These are phyloP conservation scores for Eudemis profundana DNA, from an alignment of 2,888 invertebrate species.

Conservation along the genomic window DNA sequence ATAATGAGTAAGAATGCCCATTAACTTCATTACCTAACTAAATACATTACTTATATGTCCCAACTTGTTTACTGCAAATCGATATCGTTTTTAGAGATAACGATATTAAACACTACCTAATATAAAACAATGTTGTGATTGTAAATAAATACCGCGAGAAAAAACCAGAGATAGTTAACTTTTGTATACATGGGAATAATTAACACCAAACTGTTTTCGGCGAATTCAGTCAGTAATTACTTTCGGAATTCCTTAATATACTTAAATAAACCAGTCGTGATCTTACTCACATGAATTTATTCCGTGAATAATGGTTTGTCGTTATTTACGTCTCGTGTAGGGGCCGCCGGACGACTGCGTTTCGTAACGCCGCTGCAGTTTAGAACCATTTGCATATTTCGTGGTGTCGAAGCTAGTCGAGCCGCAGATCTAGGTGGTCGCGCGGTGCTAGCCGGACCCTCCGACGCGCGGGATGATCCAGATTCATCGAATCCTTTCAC, in stretches of 20 bases:
- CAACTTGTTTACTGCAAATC: too few relatives aligned
- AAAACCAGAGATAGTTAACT: not conserved
- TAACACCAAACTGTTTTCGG: not conserved
- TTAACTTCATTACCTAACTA: conserved; percentile 3
- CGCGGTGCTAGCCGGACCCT: conserved; percentile 47
- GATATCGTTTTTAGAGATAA: not conserved
- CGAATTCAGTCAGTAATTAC: not conserved
- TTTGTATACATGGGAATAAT: not conserved
- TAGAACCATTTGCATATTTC: conserved; percentile 79
- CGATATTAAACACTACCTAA: too few relatives aligned
- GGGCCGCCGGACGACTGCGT: conserved; percentile 72
- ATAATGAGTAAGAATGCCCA: conserved; percentile 2
- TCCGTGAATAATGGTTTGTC: conserved; percentile 77
- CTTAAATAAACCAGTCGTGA: conserved; percentile 53
- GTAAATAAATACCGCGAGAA: not conserved
- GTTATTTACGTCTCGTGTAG: conserved; percentile 81
- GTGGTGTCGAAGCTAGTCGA: conserved; percentile 64
- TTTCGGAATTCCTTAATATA: not conserved
- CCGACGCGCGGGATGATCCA: conserved; percentile 72
- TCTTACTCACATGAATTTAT: conserved; percentile 76
- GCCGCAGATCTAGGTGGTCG: conserved; percentile 57
- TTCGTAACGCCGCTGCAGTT: conserved; percentile 73
- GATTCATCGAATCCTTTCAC: conserved; percentile 82
- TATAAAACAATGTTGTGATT: not conserved
- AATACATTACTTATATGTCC: conserved; percentile 1